These are phyloP conservation scores for Celastrina argiolus DNA, from an alignment of 2,888 invertebrate species.

Conservation along the genomic window DNA sequence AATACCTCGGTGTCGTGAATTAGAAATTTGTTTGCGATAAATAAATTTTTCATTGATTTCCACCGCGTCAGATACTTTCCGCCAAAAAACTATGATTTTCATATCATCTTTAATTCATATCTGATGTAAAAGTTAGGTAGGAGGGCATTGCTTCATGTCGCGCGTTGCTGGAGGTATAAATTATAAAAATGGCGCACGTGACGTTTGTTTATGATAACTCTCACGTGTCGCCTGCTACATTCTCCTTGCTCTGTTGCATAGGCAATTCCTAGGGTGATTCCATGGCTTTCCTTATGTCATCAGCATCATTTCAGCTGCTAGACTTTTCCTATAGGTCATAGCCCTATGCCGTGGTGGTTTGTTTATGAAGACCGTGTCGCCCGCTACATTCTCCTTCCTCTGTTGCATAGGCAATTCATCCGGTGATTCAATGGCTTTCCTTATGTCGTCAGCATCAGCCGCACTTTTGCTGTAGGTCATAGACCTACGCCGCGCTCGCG, in stretches of 20 bases:
- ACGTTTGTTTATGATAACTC: neutral
- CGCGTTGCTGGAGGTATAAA: neutral
- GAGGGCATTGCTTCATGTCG: neutral
- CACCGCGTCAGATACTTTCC: neutral
- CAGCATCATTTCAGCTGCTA: too few relatives aligned
- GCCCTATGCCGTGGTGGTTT: too few relatives aligned
- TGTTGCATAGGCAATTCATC: too few relatives aligned
- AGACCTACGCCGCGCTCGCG: too few relatives aligned
- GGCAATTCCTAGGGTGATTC: too few relatives aligned
- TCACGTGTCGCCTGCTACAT: neutral
- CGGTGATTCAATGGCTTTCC: too few relatives aligned
- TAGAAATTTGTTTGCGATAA: slow-evolving; percentile 8
- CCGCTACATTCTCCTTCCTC: too few relatives aligned
- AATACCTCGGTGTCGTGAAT: neutral
- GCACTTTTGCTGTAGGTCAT: too few relatives aligned
- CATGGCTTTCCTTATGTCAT: too few relatives aligned
- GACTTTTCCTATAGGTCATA: too few relatives aligned
- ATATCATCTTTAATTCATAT: slow-evolving; percentile 9
- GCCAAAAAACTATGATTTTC: slow-evolving; percentile 1
- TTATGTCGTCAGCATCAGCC: too few relatives aligned
- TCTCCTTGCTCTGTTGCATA: neutral
- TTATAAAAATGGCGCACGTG: slow-evolving; percentile 1
- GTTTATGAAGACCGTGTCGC: too few relatives aligned
- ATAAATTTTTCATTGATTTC: neutral
- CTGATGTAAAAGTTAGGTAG: neutral